Evolutionary conservation across 2,888 invertebrate genomes (phyloP).

Genomic region (Odontomyia ornata): DNA sequence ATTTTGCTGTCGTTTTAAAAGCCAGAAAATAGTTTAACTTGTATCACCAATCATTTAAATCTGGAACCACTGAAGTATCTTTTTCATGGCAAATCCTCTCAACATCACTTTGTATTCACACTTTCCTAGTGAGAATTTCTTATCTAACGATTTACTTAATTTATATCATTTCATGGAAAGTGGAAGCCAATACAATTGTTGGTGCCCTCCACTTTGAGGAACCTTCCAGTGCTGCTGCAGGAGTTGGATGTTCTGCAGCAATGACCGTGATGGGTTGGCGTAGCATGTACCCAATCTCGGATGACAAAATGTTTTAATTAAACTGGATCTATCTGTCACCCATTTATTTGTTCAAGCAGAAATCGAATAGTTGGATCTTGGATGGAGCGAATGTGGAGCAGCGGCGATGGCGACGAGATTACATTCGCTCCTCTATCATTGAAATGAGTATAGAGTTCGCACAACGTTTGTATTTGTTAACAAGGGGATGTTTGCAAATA

Average conservation of each 20-base stretch:
- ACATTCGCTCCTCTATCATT: constrained; percentile 25
- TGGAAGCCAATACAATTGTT: constrained; percentile 1
- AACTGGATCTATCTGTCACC: constrained; percentile 42
- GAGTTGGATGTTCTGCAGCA: neutral
- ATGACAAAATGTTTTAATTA: constrained; percentile 46
- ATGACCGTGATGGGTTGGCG: constrained; percentile 18
- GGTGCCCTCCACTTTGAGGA: neutral
- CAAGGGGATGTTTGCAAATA: constrained; percentile 40
- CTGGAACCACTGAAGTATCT: no score
- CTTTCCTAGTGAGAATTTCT: constrained; percentile 6
- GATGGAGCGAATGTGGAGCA: neutral
- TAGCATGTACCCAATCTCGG: constrained; percentile 13
- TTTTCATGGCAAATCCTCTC: no score
- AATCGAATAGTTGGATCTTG: constrained; percentile 14
- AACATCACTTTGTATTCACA: neutral
- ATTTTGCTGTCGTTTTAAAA: no score
- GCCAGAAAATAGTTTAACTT: no score
- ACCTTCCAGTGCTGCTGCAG: neutral
- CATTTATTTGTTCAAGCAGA: constrained; percentile 40
- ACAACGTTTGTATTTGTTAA: constrained; percentile 33
- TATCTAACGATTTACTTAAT: constrained; percentile 28
- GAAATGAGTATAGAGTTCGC: constrained; percentile 37
- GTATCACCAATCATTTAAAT: no score
- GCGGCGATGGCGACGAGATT: neutral
- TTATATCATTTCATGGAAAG: constrained; percentile 22